phyloP scores from a whole-genome alignment of 2,888 invertebrate genomes.

The Calliscelio sp. region DNA sequence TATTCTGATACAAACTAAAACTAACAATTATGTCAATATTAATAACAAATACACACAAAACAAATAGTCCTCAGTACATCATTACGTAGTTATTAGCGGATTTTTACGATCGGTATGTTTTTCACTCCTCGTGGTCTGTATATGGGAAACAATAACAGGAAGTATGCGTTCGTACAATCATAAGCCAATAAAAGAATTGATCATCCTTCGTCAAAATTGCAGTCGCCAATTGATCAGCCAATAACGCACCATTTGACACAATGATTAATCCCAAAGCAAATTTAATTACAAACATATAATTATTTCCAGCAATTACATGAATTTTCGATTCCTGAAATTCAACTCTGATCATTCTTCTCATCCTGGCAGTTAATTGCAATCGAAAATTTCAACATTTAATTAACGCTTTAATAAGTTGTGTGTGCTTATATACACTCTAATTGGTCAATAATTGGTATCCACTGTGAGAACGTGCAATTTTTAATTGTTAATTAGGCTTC shows the following conservation, averaged over 20 bases:
- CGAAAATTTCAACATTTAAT: background rate
- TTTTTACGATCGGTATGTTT: constrained; percentile 7
- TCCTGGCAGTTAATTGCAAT: background rate
- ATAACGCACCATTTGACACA: background rate
- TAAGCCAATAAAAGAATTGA: constrained; percentile 6
- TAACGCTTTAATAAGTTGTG: background rate
- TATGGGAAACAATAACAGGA: constrained; percentile 31
- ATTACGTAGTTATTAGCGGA: background rate
- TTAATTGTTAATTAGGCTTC: background rate
- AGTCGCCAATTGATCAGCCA: background rate
- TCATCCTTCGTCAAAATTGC: constrained; percentile 3
- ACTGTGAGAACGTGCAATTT: background rate
- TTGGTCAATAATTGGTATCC: background rate
- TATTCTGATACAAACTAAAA: no score
- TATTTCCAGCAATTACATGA: background rate
- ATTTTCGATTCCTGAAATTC: no score
- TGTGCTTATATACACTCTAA: background rate
- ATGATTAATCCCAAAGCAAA: background rate
- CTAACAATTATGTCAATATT: no score
- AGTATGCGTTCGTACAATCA: constrained; percentile 22
- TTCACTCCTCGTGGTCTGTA: background rate
- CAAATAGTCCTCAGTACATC: background rate
- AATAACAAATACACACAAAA: no score
- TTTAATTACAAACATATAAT: background rate
- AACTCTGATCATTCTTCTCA: background rate